These are phyloP conservation scores for Lutraria lutraria DNA, from an alignment of 2,888 invertebrate species.

Conservation along the genomic window DNA sequence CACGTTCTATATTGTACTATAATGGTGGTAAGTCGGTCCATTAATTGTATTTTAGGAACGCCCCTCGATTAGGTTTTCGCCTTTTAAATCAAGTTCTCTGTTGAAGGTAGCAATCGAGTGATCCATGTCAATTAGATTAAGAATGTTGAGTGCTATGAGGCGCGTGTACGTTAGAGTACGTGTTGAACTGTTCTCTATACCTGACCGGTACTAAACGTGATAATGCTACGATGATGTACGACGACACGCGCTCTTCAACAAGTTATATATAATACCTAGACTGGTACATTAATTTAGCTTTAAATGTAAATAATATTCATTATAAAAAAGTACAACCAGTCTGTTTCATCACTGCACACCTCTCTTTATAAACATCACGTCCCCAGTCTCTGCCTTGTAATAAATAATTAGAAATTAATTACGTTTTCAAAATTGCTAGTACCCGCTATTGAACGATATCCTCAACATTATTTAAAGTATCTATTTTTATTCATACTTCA, in stretches of 20 bases:
- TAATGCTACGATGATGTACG: not conserved
- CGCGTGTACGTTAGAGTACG: slow-evolving; percentile 28
- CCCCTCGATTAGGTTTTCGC: slow-evolving; percentile 19
- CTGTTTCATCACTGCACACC: not conserved
- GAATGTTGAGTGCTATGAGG: not conserved
- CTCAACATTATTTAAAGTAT: no score
- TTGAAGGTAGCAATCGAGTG: not conserved
- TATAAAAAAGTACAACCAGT: not conserved
- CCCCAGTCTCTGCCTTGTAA: not conserved
- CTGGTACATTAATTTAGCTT: not conserved
- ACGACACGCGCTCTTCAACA: not conserved
- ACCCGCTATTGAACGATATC: no score
- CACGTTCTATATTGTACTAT: not conserved
- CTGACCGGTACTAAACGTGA: slow-evolving; percentile 18
- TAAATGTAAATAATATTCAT: slow-evolving; percentile 1
- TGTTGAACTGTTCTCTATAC: not conserved
- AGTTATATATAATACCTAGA: not conserved
- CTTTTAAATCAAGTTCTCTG: not conserved
- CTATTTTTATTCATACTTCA: no score
- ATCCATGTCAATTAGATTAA: slow-evolving; percentile 15
- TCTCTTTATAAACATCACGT: not conserved
- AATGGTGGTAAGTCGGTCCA: not conserved
- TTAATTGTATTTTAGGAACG: slow-evolving; percentile 20
- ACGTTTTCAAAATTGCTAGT: no score
- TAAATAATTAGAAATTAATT: no score